phyloP scores from a whole-genome alignment of 2,113 vertebrate genomes.

The Daboia siamensis region DNA sequence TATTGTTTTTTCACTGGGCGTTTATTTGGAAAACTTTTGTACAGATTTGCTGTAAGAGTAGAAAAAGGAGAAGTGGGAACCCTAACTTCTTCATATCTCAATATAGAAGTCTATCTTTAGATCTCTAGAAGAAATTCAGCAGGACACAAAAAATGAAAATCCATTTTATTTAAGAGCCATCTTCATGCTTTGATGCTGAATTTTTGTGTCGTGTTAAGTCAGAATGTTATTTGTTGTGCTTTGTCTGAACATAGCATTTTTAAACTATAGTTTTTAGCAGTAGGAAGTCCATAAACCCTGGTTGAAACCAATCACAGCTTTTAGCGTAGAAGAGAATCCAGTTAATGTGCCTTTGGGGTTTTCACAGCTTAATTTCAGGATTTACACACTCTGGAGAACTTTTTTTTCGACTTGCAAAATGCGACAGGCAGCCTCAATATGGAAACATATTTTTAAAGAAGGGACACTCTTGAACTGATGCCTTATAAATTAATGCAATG shows the following conservation, averaged over 20 bases:
- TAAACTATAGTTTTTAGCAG: neutral
- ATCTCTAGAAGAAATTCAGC: neutral
- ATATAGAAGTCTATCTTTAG: neutral
- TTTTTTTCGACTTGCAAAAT: neutral
- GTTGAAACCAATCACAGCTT: neutral
- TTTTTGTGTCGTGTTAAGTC: neutral
- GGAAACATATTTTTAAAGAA: neutral
- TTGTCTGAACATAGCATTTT: neutral
- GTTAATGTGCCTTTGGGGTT: neutral
- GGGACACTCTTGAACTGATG: neutral
- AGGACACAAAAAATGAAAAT: neutral
- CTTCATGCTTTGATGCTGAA: neutral
- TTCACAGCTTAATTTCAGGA: neutral
- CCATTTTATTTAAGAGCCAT: neutral
- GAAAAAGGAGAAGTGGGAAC: neutral
- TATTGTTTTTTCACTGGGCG: neutral
- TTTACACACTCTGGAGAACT: neutral
- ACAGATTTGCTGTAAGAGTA: neutral
- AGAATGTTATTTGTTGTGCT: neutral
- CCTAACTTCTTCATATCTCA: neutral
- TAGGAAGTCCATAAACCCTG: neutral
- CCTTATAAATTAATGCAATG: neutral
- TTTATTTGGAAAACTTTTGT: neutral
- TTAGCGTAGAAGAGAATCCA: neutral
- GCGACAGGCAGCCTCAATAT: neutral